Conservation (phyloP, 2,888 invertebrate genomes). For the Calliscelio sp. region DNA sequence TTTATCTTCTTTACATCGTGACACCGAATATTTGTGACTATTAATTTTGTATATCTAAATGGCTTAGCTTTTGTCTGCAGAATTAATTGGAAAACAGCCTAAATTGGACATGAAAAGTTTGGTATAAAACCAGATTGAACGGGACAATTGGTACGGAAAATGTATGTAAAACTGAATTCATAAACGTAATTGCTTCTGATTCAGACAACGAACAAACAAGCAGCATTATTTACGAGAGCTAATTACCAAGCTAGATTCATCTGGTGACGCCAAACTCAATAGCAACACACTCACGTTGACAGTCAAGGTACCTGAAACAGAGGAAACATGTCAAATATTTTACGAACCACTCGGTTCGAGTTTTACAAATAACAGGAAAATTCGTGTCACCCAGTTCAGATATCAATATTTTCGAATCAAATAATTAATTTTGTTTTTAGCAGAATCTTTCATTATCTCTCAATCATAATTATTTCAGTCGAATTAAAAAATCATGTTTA, state of each 20-base stretch:
- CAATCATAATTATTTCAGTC: constrained; percentile 1
- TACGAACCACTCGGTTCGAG: background rate
- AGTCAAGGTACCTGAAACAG: constrained; percentile 94
- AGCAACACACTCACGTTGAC: constrained; percentile 98
- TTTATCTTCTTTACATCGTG: too few relatives aligned
- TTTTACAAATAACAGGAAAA: constrained; percentile 19
- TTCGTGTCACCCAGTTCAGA: constrained; percentile 53
- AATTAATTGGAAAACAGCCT: too few relatives aligned
- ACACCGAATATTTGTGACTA: too few relatives aligned
- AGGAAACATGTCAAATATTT: constrained; percentile 78
- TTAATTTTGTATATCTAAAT: too few relatives aligned
- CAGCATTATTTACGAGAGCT: constrained; percentile 31
- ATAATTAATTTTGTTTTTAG: constrained; percentile 19
- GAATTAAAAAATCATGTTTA: background rate
- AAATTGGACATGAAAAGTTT: too few relatives aligned
- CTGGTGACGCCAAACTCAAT: constrained; percentile 97
- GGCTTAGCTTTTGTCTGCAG: too few relatives aligned
- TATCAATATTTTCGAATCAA: constrained; percentile 15
- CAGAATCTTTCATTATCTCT: constrained; percentile 9
- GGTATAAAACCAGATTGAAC: background rate
- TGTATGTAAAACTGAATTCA: constrained; percentile 1
- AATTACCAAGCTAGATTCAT: constrained; percentile 98
- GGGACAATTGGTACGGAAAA: background rate
- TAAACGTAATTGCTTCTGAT: constrained; percentile 45
- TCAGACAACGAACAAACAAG: constrained; percentile 23